A percentile compares a stretch with the other conserved stretches of the same genome.
Evolutionary conservation across 2,797 vertebrate genomes (phyloP).

Genomic region (Euthynnus affinis): DNA sequence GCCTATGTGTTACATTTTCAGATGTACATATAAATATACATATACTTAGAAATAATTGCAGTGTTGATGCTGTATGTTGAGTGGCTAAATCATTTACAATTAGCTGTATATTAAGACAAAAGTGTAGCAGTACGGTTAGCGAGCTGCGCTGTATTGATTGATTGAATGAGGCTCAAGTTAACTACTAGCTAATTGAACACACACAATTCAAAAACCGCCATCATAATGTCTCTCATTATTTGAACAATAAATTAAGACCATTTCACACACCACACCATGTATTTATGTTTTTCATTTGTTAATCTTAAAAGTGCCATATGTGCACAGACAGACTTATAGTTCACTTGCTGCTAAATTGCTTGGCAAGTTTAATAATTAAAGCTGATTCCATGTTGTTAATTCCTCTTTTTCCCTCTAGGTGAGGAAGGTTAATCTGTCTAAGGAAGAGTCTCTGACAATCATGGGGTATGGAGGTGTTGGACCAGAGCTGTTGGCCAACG

Average conservation of each 20-base stretch:
- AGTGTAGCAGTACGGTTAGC: neutral
- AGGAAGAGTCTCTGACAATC: slow-evolving; percentile 91
- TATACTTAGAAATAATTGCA: neutral
- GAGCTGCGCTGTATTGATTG: neutral
- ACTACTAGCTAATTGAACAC: neutral
- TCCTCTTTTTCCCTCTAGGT: slow-evolving; percentile 80
- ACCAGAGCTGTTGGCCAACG: slow-evolving; percentile 90
- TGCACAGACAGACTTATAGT: neutral
- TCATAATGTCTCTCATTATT: neutral
- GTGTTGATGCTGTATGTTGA: neutral
- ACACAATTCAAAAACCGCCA: neutral
- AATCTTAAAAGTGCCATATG: neutral
- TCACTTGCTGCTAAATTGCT: neutral
- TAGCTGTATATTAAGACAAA: neutral
- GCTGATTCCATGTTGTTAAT: slow-evolving; percentile 20
- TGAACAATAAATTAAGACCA: too few species aligned
- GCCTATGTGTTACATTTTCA: neutral
- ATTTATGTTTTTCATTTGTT: neutral
- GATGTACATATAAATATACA: too few species aligned
- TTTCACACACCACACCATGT: neutral
- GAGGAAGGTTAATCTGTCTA: slow-evolving; percentile 91
- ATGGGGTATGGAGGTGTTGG: slow-evolving; percentile 86
- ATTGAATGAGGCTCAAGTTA: neutral
- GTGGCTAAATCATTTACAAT: neutral
- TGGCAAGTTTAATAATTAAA: neutral